Evolutionary conservation across 1,140 invertebrate species (phyloP), one percentile per base, ranked within the genome.

Genomic region (Heliconius eleuchia): DNA sequence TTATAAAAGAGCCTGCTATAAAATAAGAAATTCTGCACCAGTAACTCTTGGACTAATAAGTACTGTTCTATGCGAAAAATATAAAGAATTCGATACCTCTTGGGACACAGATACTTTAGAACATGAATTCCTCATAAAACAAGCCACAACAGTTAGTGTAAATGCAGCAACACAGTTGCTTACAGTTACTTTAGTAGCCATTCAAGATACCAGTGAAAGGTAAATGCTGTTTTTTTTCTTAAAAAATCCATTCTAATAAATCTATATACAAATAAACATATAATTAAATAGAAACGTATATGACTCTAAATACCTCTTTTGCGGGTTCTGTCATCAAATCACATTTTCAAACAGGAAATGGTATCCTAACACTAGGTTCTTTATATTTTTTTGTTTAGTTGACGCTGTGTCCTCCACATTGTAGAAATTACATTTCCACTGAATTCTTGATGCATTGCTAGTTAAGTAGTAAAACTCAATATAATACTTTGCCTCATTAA

Each of bases 171-270:
- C 91, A 60, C 94, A 95, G 81, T 84, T 95, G 16, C 86, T 95
- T 39, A 95, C 94, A 30, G 92, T 95, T 30, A 95, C 92, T 18
- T 79, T 94, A 79, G 90, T 95, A 9, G 94, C 94, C 76, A 93
- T 95, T 83, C 94, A 95, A 84, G 93, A 95, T 76, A 95, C 94
- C 4, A 94, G 93, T 84, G 90, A 94, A 85, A 94, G 94, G 94
- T 95, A 82, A 81, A 50, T 39, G 19, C 0, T 46, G 34, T 42
- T 52, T 71, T 42, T 71, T 18, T 71, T 55, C 9, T 42, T n/a
- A 75, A 57, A 30, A 27, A 9, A 57, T 23, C 16, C n/a, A 57
- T 23, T 8, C 6, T 0, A 18, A 9, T 37, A 30, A 60, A 57
- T 16, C 18, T 34, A 39, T 34, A 52, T 66, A 27, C 1, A 60